These are phyloP conservation scores for Heliconius melpomene DNA, from an alignment of 1,140 invertebrate species.

Conservation along the genomic window DNA sequence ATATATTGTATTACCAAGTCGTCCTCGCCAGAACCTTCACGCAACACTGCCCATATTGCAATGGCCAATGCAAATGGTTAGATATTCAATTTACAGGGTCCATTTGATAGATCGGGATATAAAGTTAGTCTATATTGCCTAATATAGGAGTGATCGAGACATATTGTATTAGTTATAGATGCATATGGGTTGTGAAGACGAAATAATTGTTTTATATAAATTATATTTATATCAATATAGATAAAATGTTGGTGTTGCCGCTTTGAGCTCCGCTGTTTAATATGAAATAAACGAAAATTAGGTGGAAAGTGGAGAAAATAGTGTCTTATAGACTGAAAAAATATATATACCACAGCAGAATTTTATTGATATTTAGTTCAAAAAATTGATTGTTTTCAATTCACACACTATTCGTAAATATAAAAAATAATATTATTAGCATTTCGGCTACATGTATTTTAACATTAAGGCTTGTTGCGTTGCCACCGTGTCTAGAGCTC, in stretches of 20 bases:
- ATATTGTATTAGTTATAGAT: neutral
- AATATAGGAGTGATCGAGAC: neutral
- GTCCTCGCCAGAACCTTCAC: conserved; percentile 4
- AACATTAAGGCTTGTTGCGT: neutral
- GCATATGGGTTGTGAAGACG: neutral
- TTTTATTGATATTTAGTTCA: too few relatives aligned
- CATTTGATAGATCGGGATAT: neutral
- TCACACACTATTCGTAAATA: too few relatives aligned
- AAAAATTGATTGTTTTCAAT: too few relatives aligned
- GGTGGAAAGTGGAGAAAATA: too few relatives aligned
- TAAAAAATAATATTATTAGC: neutral
- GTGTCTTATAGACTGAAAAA: too few relatives aligned
- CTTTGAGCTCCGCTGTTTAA: too few relatives aligned
- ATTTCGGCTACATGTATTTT: neutral
- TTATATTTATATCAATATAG: too few relatives aligned
- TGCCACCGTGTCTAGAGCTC: neutral
- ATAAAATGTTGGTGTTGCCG: too few relatives aligned
- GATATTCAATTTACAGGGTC: conserved; percentile 3
- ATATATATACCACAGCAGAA: too few relatives aligned
- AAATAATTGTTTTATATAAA: neutral
- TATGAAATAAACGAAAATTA: too few relatives aligned
- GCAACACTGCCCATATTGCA: neutral
- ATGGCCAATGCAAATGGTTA: neutral
- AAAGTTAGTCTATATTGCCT: neutral
- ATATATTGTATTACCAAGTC: neutral